Conservation (phyloP, 2,797 vertebrate species). For the Diglossa cyanea region DNA sequence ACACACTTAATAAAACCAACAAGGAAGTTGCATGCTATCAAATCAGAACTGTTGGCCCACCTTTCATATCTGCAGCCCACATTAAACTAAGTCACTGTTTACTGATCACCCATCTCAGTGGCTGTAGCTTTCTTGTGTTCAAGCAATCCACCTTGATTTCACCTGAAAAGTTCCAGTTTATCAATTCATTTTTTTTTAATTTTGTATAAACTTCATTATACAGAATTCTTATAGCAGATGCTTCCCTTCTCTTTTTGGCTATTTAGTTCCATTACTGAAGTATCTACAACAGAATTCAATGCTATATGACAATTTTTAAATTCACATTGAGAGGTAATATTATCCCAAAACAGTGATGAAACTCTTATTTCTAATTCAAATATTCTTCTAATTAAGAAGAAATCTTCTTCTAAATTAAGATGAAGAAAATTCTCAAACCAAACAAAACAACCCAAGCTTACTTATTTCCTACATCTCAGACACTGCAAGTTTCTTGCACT, state of each 20-base stretch:
- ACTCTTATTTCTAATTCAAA: neutral
- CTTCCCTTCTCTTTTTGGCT: neutral
- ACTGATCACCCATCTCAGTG: neutral
- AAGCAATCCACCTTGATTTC: neutral
- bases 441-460: neutral
- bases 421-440: neutral
- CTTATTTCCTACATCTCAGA: neutral
- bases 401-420: neutral
- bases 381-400: neutral
- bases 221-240: neutral
- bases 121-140: neutral
- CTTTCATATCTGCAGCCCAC: neutral
- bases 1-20: neutral
- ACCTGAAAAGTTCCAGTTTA: neutral
- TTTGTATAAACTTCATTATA: neutral
- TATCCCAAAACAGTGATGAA: neutral
- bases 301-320: neutral
- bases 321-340: neutral
- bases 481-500: neutral
- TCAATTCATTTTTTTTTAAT: neutral
- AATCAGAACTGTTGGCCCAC: neutral
- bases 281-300: neutral
- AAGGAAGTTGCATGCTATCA: neutral
- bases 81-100: neutral
- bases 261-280: neutral